Evolutionary conservation across 1,140 invertebrate species (phyloP).

Genomic region (Drosophila cardini): DNA sequence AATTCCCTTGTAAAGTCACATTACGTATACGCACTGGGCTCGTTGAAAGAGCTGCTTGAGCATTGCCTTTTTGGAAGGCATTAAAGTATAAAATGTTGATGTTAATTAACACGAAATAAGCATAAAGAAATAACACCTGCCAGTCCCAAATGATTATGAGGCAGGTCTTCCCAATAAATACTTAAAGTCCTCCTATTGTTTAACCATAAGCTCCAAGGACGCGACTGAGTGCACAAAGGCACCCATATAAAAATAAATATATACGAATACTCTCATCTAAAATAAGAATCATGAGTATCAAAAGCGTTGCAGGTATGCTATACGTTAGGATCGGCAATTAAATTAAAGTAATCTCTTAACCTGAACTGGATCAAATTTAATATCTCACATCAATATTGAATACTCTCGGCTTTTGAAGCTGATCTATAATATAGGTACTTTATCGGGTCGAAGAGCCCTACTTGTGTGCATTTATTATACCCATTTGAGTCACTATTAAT

Average conservation of each 20-base stretch:
- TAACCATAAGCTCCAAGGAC: slow-evolving; percentile 69
- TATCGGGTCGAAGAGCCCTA: not conserved
- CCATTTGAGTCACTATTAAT: not conserved
- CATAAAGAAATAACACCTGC: slow-evolving; percentile 59
- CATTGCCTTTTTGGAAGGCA: slow-evolving; percentile 9
- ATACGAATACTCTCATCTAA: slow-evolving; percentile 10
- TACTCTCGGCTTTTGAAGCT: not conserved
- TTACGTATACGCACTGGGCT: slow-evolving; percentile 55
- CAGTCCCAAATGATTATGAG: slow-evolving; percentile 24
- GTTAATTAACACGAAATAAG: slow-evolving; percentile 71
- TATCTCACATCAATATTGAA: not conserved
- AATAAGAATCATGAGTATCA: slow-evolving; percentile 2
- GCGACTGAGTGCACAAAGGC: slow-evolving; percentile 25
- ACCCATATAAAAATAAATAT: not conserved
- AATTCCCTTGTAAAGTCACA: slow-evolving; percentile 24
- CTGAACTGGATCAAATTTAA: not conserved
- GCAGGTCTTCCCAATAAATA: slow-evolving; percentile 62
- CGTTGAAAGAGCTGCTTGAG: not conserved
- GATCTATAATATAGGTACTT: not conserved
- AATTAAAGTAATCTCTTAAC: no score
- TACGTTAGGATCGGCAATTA: not conserved
- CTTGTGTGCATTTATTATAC: not conserved
- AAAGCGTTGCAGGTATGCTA: not conserved
- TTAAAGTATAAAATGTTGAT: slow-evolving; percentile 43
- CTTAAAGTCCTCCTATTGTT: slow-evolving; percentile 60